phyloP scores from a whole-genome alignment of 1,140 invertebrate species.

The Globodera rostochiensis region DNA sequence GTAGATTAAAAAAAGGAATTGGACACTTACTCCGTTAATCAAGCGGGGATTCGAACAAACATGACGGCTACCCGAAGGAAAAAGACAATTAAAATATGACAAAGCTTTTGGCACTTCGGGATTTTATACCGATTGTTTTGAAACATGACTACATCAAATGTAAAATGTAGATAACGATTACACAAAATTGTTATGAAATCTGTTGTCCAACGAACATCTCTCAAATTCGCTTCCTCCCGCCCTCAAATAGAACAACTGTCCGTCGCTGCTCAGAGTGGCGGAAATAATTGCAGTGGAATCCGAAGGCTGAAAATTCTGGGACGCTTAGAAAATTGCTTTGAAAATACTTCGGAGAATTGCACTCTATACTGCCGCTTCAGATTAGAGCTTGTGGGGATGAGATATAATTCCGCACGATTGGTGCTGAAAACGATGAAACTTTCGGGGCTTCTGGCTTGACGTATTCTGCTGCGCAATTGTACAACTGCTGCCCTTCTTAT shows the following conservation, averaged over 20 bases:
- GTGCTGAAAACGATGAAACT: constrained; percentile 33
- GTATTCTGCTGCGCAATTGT: constrained; percentile 21
- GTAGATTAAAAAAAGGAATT: no score
- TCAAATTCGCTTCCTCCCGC: constrained; percentile 44
- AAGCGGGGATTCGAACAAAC: no score
- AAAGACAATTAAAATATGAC: no score
- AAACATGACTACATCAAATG: neutral
- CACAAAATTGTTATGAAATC: neutral
- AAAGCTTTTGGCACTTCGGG: no score
- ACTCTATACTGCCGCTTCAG: constrained; percentile 12
- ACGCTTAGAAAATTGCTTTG: neutral
- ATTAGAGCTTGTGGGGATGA: constrained; percentile 30
- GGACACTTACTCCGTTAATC: no score
- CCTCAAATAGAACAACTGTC: constrained; percentile 40
- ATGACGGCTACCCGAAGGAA: no score
- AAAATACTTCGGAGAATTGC: constrained; percentile 30
- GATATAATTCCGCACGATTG: constrained; percentile 41
- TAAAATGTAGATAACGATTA: neutral
- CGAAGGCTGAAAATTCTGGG: constrained; percentile 23
- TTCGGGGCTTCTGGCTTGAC: constrained; percentile 26
- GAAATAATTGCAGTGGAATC: constrained; percentile 42
- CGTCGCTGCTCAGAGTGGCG: constrained; percentile 29
- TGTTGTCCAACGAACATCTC: constrained; percentile 7
- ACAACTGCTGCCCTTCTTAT: constrained; percentile 35
- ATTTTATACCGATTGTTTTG: no score